These are phyloP conservation scores for Ibidorhyncha struthersii DNA, from an alignment of 2,113 vertebrate species.

Conservation along the genomic window DNA sequence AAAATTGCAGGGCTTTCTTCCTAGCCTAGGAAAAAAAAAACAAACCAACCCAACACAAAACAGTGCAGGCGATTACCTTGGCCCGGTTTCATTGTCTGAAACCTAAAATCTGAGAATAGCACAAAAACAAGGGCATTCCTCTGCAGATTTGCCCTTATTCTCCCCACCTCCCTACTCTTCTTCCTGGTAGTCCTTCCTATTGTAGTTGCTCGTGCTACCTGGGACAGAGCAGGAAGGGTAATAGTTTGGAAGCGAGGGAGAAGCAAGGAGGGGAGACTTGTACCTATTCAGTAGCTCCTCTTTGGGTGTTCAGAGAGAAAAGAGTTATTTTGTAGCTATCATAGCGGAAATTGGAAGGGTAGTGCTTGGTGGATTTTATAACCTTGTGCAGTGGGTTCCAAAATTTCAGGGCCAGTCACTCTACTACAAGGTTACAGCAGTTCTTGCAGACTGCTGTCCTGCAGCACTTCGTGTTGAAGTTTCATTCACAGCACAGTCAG, in stretches of 20 bases:
- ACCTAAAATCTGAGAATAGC: background rate
- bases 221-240: background rate
- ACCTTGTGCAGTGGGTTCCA: background rate
- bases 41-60: no score
- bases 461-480: background rate
- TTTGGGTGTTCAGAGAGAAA: no score
- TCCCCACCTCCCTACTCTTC: background rate
- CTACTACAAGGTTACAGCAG: background rate
- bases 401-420: background rate
- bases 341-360: background rate
- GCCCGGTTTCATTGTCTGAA: background rate
- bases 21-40: background rate
- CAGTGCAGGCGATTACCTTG: background rate
- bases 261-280: background rate
- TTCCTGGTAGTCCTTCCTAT: background rate
- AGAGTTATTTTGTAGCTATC: no score
- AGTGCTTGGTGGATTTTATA: background rate
- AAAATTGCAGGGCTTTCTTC: background rate
- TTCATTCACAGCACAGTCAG: background rate
- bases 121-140: background rate
- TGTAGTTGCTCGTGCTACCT: fast-evolving
- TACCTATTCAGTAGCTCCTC: background rate
- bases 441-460: background rate
- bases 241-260: background rate
- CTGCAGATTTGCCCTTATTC: background rate